Base-by-base conservation (phyloP, 2,113 vertebrate genomes). In the Shinisaurus crocodilurus region DNA sequence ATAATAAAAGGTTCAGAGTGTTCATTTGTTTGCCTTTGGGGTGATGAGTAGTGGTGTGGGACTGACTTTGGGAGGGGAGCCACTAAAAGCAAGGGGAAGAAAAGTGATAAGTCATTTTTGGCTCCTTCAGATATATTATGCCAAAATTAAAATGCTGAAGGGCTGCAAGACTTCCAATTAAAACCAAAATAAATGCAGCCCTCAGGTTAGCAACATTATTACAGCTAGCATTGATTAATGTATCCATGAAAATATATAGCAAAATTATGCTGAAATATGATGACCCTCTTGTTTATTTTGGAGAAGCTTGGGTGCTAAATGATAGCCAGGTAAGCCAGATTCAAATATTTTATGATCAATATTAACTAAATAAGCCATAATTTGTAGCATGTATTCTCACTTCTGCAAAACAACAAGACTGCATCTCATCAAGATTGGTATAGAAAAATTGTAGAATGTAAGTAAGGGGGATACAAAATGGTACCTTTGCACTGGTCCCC, bases 151-250 rank as follows among this genome's bases (percentile, higher is more conserved):
- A 92, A 95, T 96, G 94, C 95, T 96, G 96, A 96, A 96, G 90
- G 89, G 96, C 96, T 97, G n/a, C 91, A 96, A 96, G 91, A 92
- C 94, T 96, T 97, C 96, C 96, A 97, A 96, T 97, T 95, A 95
- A 92, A 97, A 97, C 95, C 96, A 97, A 97, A 96, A 96, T 97
- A 97, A 98, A 97, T 96, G 97, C 85, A 96, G 93, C 95, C 96
- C 96, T 97, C 95, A 96, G 95, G 96, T 96, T 96, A 96, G 95
- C 93, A 96, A 95, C 96, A 95, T 97, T 97, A 97, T 97, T 97
- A 97, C 96, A 97, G 96, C 94, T 94, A 96, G 96, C 95, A 96
- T 67, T 96, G 96, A 97, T 97, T 97, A 97, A 96, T 97, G 96
- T 92, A 94, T 96, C 95, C 93, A 96, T 97, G 96, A 96, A 63